Evolutionary conservation across 2,888 invertebrate species (phyloP), one percentile per base, ranked within the genome.

Genomic region (Mayetiola destructor): DNA sequence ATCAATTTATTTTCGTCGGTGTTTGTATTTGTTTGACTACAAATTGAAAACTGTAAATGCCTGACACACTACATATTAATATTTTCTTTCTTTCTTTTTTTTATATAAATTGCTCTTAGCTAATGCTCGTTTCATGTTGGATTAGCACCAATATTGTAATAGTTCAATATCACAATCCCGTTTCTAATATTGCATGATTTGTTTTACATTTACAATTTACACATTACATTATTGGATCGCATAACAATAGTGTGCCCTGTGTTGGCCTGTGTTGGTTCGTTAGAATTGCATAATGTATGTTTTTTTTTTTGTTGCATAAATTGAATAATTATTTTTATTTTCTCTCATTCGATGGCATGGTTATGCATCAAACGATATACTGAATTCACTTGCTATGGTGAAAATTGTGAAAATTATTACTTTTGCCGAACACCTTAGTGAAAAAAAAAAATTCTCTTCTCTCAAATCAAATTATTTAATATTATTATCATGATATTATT

Each of bases 111-210:
- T 48, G 48, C 16, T 3, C 23, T 40, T 21, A 21, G 23, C 23
- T 39, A 16, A 10, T 39, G n/a, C 27, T 27, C 27, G 27, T 48
- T 48, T 48, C 48, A 48, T 48, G n/a, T 48, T 48, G 48, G 48
- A 48, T 27, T 48, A 48, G 48, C 48, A 48, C 48, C 48, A 48
- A 48, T n/a, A n/a, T n/a, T 48, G 16, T 48, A 48, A n/a, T 48
- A 42, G 8, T 48, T 48, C 48, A 23, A 23, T 48, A 48, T 48
- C 48, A 48, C 48, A 48, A 48, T 48, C 48, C n/a, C 27, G 48
- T 48, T 48, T 23, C 27, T 48, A 27, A 6, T 48, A 27, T n/a
- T 39, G 12, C 20, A 5, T 12, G 18, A 8, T 6, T 39, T 3
- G 3, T 40, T 40, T 21, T 40, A 21, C 12, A 12, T 40, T 40